phyloP scores from a whole-genome alignment of 2,888 invertebrate genomes.

The Hecatera dysodea region DNA sequence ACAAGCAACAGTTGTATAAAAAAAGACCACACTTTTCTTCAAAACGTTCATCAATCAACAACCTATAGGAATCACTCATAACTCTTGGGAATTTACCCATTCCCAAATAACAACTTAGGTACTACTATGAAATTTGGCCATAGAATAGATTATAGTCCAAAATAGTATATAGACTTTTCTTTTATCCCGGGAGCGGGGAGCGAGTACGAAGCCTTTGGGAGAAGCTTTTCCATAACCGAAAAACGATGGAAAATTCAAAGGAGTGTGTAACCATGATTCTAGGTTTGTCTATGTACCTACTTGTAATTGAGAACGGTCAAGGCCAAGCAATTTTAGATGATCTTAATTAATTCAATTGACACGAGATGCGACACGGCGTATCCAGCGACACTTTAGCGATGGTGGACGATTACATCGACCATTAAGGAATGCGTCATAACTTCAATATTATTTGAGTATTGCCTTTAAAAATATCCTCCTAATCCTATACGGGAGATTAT shows the following conservation, averaged over 20 bases:
- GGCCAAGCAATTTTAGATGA: conserved; percentile 38
- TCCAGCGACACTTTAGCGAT: conserved; percentile 8
- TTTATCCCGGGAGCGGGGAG: no score
- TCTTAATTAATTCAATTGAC: conserved; percentile 52
- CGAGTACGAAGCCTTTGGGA: no score
- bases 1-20: no score
- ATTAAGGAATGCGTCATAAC: not conserved
- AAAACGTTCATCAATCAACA: no score
- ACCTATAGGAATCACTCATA: no score
- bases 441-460: not conserved
- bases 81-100: no score
- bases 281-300: not conserved
- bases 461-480: not conserved
- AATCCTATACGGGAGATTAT: not conserved
- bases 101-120: no score
- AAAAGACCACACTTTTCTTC: no score
- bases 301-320: conserved; percentile 40
- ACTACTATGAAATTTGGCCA: no score
- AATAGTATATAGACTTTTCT: no score
- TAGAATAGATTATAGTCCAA: no score
- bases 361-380: conserved; percentile 4
- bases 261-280: no score
- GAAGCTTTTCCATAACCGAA: not conserved
- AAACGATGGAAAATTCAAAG: not conserved
- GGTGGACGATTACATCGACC: conserved; percentile 4